A percentile compares a stretch with the other conserved stretches of the same genome.
phyloP scores from a whole-genome alignment of 2,797 vertebrate genomes.

The Sebastes iracundus region DNA sequence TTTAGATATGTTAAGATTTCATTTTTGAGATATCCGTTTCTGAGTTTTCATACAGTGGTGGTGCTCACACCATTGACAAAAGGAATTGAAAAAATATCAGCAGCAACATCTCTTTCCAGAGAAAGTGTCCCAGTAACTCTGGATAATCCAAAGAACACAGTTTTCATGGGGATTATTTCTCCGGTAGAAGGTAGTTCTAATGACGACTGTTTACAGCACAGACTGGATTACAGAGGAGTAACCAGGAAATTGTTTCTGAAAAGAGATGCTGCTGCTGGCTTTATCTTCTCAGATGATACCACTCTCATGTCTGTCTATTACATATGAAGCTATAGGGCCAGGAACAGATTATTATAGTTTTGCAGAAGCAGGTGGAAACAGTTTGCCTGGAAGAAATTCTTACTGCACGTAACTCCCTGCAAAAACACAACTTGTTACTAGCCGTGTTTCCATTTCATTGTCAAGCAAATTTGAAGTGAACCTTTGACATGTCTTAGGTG shows the following conservation, averaged over 20 bases:
- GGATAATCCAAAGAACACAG: slow-evolving; percentile 21
- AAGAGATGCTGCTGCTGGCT: neutral
- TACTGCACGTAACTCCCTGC: too few species aligned
- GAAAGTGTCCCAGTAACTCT: neutral
- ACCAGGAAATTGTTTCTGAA: neutral
- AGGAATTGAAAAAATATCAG: neutral
- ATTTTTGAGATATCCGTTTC: neutral
- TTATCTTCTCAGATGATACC: neutral
- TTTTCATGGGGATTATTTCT: slow-evolving; percentile 16
- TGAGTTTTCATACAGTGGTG: neutral
- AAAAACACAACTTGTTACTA: too few species aligned
- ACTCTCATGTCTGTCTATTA: neutral
- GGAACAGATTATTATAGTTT: neutral
- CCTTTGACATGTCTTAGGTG: too few species aligned
- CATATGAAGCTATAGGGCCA: neutral
- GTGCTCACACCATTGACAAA: neutral
- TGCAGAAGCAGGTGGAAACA: neutral
- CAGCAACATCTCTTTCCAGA: neutral
- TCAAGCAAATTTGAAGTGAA: too few species aligned
- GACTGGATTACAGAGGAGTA: neutral
- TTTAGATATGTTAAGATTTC: neutral
- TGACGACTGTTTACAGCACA: neutral
- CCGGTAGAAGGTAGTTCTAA: neutral
- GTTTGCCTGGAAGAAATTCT: neutral
- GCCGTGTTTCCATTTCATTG: too few species aligned